phyloP scores from a whole-genome alignment of 2,797 vertebrate genomes.

The Thalassophryne amazonica region DNA sequence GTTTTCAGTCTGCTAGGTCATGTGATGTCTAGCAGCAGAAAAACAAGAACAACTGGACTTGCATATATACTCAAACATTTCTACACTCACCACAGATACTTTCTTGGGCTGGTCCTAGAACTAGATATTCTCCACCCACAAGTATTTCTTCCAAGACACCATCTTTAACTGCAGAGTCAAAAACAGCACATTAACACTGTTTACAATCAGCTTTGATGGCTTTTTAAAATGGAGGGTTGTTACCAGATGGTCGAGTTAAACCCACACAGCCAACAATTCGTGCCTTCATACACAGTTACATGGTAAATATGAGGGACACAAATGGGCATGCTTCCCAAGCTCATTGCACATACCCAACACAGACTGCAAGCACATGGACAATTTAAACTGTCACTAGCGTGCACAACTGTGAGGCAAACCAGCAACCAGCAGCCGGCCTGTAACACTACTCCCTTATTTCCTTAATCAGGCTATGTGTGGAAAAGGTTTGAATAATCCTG shows the following conservation, averaged over 20 bases:
- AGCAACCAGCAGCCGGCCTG: constrained; percentile 19
- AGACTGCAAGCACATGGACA: constrained; percentile 42
- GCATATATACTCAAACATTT: background rate
- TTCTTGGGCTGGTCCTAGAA: background rate
- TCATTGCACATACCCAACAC: constrained; percentile 67
- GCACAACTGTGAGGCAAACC: constrained; percentile 50
- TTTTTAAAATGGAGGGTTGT: constrained; percentile 26
- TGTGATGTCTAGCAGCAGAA: constrained; percentile 5
- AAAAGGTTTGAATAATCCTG: constrained; percentile 11
- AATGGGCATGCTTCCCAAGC: constrained; percentile 66
- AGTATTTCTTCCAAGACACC: constrained; percentile 1
- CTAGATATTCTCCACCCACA: background rate
- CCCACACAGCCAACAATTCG: constrained; percentile 40
- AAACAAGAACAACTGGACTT: constrained; percentile 29
- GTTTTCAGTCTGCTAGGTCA: background rate
- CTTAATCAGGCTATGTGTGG: constrained; percentile 5
- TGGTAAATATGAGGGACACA: constrained; percentile 67
- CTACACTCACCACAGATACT: background rate
- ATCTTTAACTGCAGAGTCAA: constrained; percentile 30
- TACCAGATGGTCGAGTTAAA: constrained; percentile 53
- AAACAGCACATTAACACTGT: constrained; percentile 19
- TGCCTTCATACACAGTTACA: constrained; percentile 50
- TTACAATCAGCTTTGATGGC: constrained; percentile 44
- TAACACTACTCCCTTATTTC: constrained; percentile 13
- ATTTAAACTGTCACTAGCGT: constrained; percentile 37